Conservation (phyloP, 2,797 vertebrate species). For the Ceyx erithaca region DNA sequence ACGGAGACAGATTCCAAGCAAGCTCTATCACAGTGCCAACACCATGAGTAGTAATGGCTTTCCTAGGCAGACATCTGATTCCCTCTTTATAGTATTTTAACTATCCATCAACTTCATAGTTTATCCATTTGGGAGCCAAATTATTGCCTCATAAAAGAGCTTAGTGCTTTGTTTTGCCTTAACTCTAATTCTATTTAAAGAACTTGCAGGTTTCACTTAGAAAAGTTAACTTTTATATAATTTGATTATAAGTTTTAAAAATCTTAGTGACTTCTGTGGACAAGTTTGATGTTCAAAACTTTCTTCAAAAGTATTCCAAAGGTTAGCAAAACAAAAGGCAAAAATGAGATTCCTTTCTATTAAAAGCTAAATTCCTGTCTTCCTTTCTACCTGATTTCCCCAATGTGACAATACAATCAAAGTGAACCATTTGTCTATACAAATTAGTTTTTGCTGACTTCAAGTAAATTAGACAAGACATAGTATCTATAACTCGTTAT, state of each 20-base stretch:
- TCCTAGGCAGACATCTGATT: conserved; percentile 51
- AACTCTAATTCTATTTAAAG: conserved; percentile 71
- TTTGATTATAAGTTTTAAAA: conserved; percentile 60
- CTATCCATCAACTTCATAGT: conserved; percentile 43
- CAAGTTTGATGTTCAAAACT: not conserved
- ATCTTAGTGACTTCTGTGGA: conserved; percentile 24
- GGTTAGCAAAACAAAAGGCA: not conserved
- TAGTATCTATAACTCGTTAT: not conserved
- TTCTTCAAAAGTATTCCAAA: not conserved
- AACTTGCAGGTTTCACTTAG: conserved; percentile 63
- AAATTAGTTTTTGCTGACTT: conserved; percentile 25
- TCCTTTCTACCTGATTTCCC: not conserved
- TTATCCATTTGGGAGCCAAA: conserved; percentile 56
- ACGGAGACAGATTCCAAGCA: conserved; percentile 37
- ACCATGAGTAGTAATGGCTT: conserved; percentile 41
- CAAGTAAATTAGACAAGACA: not conserved
- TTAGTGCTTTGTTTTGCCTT: conserved; percentile 49
- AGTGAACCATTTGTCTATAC: conserved; percentile 13
- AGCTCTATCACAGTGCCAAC: conserved; percentile 14
- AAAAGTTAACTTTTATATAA: conserved; percentile 68
- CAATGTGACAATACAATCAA: not conserved
- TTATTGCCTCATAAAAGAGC: conserved; percentile 66
- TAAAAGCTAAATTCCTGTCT: not conserved
- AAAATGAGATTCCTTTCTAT: not conserved
- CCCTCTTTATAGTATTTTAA: conserved; percentile 48